Evolutionary conservation across 2,888 invertebrate genomes (phyloP), one percentile per base, ranked within the genome.

Genomic region (Actias luna): DNA sequence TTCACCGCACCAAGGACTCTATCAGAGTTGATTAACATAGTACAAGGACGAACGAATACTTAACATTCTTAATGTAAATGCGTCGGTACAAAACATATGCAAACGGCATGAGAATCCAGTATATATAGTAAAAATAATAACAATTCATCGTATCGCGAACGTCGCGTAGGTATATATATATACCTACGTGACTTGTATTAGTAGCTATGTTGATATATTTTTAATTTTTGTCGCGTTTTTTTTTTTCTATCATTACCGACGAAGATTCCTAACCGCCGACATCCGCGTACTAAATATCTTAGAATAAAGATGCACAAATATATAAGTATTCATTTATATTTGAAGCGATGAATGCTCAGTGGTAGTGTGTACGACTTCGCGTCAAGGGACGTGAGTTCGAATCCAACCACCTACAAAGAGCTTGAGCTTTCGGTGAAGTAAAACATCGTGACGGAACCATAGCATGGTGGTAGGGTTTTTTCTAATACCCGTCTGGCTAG

Each of bases 1-100:
- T n/a, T 1, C 1, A 1, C n/a, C 5, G n/a, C 1, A 5, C 16
- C 35, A 0, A 39, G 16, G 39, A 18, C 22, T 46, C 7, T 7
- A 46, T 10, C 46, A 46, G 18, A 46, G 46, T 46, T 46, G 22
- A 46, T 18, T 46, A 46, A 58, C 31, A 59, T 57, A 50, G 14
- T n/a, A 50, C 62, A 62, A 62, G 62, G 62, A 52, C 62, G 52
- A 18, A 16, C 22, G 29, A 59, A 36, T 27, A 33, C 33, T 62
- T 62, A 62, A 62, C 31, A 62, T 62, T 62, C 62, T 25, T 31
- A 35, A 62, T 59, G 62, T 59, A 62, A 62, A 59, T 62, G 25
- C 27, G 36, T 55, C 31, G 18, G 29, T 52, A 27, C 55, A 46
- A 39, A 29, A 16, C 14, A 59, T 59, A 63, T 63, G 52, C 59